Evolutionary conservation across 2,797 vertebrate genomes (phyloP).

Genomic region (Paramormyrops hopkinsi): DNA sequence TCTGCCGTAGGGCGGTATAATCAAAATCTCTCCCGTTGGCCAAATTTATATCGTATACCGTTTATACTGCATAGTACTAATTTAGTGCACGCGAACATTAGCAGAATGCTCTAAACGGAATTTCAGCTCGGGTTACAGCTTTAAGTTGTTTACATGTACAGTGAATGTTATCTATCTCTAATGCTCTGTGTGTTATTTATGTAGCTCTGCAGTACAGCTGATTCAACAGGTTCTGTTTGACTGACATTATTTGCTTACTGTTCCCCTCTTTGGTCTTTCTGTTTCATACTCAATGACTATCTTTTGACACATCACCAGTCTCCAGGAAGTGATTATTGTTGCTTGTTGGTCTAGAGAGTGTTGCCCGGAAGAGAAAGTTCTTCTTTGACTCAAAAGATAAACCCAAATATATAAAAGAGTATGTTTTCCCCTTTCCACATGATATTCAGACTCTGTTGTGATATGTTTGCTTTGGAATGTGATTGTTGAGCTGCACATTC

Average conservation of each 20-base stretch:
- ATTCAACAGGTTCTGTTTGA: not conserved
- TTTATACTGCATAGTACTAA: too few species aligned
- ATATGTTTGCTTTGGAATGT: not conserved
- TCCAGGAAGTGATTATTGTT: not conserved
- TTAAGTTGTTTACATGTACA: not conserved
- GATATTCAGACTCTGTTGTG: not conserved
- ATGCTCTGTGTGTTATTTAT: not conserved
- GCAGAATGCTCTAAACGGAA: not conserved
- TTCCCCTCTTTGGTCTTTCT: not conserved
- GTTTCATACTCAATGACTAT: not conserved
- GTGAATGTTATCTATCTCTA: not conserved
- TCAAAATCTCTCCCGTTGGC: too few species aligned
- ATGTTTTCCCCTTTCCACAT: not conserved
- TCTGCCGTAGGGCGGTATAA: too few species aligned
- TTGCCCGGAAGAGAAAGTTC: not conserved
- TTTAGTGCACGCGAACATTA: too few species aligned
- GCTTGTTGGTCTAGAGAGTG: not conserved
- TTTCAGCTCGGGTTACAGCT: not conserved
- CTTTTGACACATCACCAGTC: not conserved
- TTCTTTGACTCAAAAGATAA: not conserved
- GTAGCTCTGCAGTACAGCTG: not conserved
- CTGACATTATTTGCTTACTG: not conserved
- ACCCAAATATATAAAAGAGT: not conserved
- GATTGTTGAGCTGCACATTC: not conserved
- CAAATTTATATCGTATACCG: too few species aligned